These are phyloP conservation scores for Notarius lentiginosus DNA, from an alignment of 2,113 vertebrate species.

Conservation along the genomic window DNA sequence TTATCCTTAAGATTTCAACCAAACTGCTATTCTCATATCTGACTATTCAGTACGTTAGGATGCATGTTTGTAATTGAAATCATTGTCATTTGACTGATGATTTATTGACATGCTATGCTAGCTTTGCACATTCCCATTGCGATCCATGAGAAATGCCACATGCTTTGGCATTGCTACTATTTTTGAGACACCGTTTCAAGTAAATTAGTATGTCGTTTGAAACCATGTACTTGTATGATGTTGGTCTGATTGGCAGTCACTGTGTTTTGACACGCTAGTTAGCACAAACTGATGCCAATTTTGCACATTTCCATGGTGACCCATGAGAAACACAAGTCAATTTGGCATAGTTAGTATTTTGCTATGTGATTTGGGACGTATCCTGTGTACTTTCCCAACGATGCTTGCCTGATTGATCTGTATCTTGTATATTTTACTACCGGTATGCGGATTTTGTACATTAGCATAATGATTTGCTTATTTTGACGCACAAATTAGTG, in stretches of 20 bases:
- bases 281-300: not conserved
- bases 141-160: not conserved
- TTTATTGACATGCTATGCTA: not conserved
- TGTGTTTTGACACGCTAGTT: constrained; percentile 7
- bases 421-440: not conserved
- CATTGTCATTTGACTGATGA: not conserved
- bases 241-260: not conserved
- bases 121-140: not conserved
- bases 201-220: not conserved
- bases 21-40: not conserved
- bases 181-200: not conserved
- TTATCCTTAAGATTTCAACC: not conserved
- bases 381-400: too few relatives aligned
- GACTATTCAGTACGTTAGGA: not conserved
- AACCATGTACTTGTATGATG: not conserved
- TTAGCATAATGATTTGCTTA: not conserved
- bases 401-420: not conserved
- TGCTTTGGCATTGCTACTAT: not conserved
- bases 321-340: not conserved
- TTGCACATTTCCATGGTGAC: not conserved
- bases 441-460: too few relatives aligned
- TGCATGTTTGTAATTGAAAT: not conserved
- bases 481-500: not conserved
- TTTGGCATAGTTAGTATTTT: not conserved
- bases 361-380: not conserved